Evolutionary conservation across 2,797 vertebrate species (phyloP), one percentile per base, ranked within the genome.

Genomic region (Austrolebias charrua): DNA sequence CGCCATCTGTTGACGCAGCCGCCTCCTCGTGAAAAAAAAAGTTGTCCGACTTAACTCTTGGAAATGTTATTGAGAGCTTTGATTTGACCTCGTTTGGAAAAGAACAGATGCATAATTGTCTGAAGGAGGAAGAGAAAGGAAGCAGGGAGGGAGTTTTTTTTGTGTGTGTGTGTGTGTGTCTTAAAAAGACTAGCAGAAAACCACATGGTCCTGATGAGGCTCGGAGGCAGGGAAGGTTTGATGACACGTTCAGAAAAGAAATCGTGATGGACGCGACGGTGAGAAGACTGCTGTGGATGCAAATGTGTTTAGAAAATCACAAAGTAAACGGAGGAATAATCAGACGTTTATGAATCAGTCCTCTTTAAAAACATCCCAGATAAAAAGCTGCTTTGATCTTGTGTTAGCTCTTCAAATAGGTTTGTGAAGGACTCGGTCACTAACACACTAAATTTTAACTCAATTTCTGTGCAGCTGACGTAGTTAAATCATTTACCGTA

Each of bases 101-200:
- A 72, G 80, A 91, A 80, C 59, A 53, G 73, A 85, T 90, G 85
- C 90, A 91, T 89, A 90, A 88, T 89, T 90, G 89, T 89, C 86
- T 81, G 76, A 58, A 75, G 73, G 76, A 81, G 80, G 79, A 74
- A 64, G 79, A 81, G 70, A 71, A 53, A 67, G 53, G 81, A 86
- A 63, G 71, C 78, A 64, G 73, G 69, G 81, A 82, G 44, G 12
- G 55, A 78, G 85, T 79, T 86, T 80, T 8, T 88, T 84, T 77
- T 75, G 80, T 86, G 83, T 81, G 79, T 88, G 49, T n/a, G n/a
- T n/a, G n/a, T n/a, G n/a, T n/a, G n/a, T n/a, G n/a, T n/a, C n/a
- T n/a, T n/a, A n/a, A 69, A 76, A 83, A 83, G 88, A 90, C 77
- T 66, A 60, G 84, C 67, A 80, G 65, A 82, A 86, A 79, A 68